Percentiles rank a stretch among this genome's conserved stretches.
These are phyloP conservation scores for Hydractinia symbiolongicarpus DNA, from an alignment of 30 jellyfish, hydroid and myxozoan genomes.

Conservation along the genomic window DNA sequence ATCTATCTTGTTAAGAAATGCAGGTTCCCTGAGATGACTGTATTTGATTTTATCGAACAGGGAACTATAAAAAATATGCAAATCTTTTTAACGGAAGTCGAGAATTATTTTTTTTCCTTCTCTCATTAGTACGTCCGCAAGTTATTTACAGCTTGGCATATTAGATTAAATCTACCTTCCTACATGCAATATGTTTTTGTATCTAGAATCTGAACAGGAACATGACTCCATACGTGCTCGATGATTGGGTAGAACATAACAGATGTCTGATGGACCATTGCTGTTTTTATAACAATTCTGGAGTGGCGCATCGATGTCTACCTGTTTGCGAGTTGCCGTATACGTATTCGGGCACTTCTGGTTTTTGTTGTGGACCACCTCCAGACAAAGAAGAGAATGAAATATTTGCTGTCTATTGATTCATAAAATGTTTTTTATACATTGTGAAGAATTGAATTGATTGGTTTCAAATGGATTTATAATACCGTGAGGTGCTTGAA, in stretches of 20 bases:
- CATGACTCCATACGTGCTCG: background rate
- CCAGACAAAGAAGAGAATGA: background rate
- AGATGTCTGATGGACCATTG: slow-evolving; percentile 8
- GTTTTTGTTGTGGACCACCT: background rate
- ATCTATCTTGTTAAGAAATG: too few relatives aligned
- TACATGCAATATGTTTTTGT: background rate
- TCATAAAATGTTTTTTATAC: background rate
- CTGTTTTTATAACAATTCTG: background rate
- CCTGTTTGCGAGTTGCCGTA: background rate
- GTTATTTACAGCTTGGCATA: too few relatives aligned
- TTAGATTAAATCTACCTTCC: too few relatives aligned
- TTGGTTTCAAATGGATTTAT: too few relatives aligned
- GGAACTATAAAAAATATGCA: too few relatives aligned
- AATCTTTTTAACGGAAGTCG: too few relatives aligned
- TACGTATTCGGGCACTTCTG: background rate
- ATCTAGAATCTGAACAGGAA: background rate
- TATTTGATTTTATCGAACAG: too few relatives aligned
- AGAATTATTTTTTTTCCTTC: too few relatives aligned
- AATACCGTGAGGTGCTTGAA: too few relatives aligned
- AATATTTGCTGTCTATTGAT: slow-evolving; percentile 1
- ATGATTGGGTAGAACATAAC: slow-evolving; percentile 14
- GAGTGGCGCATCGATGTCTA: background rate
- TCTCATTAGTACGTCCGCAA: too few relatives aligned
- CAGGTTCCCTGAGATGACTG: too few relatives aligned
- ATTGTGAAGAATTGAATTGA: too few relatives aligned